phyloP scores from a whole-genome alignment of 2,888 invertebrate species.

The Zygogramma bicolorata region DNA sequence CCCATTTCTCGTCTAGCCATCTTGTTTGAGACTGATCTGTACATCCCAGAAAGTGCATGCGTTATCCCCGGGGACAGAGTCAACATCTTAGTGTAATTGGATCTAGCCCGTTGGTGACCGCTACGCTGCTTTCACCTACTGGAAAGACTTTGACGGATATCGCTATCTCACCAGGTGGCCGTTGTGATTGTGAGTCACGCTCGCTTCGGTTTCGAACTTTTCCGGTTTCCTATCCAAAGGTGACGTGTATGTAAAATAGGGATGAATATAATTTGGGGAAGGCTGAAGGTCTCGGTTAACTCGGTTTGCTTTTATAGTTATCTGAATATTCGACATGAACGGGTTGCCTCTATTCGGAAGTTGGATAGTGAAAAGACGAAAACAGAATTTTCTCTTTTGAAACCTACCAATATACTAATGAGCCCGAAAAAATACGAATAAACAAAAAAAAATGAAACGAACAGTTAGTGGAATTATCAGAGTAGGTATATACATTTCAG shows the following conservation, averaged over 20 bases:
- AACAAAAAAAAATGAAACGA: too few relatives aligned
- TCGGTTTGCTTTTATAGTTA: neutral
- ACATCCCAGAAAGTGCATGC: neutral
- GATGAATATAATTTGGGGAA: neutral
- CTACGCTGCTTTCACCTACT: slow-evolving; percentile 16
- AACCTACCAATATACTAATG: too few relatives aligned
- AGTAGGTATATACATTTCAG: too few relatives aligned
- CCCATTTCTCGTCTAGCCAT: neutral
- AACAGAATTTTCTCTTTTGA: too few relatives aligned
- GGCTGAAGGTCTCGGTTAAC: neutral
- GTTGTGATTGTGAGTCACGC: neutral
- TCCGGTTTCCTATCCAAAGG: neutral
- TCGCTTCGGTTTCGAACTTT: neutral
- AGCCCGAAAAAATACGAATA: too few relatives aligned
- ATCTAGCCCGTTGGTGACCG: slow-evolving; percentile 36
- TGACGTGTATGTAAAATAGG: neutral
- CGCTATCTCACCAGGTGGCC: neutral
- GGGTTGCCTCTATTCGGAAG: neutral
- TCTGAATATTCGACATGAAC: too few relatives aligned
- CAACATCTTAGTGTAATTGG: slow-evolving; percentile 44
- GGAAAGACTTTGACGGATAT: neutral
- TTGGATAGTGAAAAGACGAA: too few relatives aligned
- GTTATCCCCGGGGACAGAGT: slow-evolving; percentile 46
- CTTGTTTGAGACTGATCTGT: neutral
- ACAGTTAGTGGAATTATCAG: too few relatives aligned